Evolutionary conservation across 2,888 invertebrate species (phyloP).

Genomic region (Caenorhabditis sulstoni): DNA sequence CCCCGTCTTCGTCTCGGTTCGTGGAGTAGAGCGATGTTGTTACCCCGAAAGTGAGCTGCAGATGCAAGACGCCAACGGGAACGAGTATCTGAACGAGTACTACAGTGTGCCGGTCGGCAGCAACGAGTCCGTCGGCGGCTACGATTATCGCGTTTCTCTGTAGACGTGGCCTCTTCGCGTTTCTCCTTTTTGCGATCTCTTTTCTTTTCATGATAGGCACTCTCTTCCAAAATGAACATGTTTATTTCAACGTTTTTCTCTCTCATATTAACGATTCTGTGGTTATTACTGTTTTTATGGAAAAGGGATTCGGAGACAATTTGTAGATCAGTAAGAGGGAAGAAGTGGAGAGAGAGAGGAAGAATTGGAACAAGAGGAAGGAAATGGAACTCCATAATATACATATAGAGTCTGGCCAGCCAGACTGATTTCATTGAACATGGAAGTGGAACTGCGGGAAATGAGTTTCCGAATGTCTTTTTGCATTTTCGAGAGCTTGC

Average conservation of each 20-base stretch:
- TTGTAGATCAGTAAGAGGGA: conserved; percentile 2
- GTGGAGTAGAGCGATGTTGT: background rate
- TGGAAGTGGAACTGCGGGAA: too few species aligned
- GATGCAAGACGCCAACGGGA: conserved; percentile 55
- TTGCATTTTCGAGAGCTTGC: conserved; percentile 11
- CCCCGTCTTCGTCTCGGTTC: conserved; percentile 36
- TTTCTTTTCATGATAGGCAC: conserved; percentile 10
- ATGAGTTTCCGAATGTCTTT: background rate
- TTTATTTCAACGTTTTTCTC: background rate
- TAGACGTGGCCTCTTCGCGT: conserved; percentile 9
- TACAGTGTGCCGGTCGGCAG: conserved; percentile 25
- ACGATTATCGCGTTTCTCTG: conserved; percentile 31
- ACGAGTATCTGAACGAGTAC: conserved; percentile 55
- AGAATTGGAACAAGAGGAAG: background rate
- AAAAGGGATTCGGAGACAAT: conserved; percentile 1
- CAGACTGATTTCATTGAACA: conserved; percentile 20
- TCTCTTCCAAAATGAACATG: background rate
- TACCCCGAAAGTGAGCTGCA: conserved; percentile 5
- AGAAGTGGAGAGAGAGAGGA: background rate
- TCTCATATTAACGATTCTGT: too few species aligned
- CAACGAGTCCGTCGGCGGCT: conserved; percentile 6
- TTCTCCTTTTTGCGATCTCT: background rate
- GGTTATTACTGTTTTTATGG: background rate
- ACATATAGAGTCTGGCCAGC: conserved; percentile 59
- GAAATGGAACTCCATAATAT: conserved; percentile 42